Evolutionary conservation across 30 jellyfish, hydroid and myxozoan genomes (phyloP), one percentile per base, ranked within the genome.

Genomic region (Cassiopea andromeda): DNA sequence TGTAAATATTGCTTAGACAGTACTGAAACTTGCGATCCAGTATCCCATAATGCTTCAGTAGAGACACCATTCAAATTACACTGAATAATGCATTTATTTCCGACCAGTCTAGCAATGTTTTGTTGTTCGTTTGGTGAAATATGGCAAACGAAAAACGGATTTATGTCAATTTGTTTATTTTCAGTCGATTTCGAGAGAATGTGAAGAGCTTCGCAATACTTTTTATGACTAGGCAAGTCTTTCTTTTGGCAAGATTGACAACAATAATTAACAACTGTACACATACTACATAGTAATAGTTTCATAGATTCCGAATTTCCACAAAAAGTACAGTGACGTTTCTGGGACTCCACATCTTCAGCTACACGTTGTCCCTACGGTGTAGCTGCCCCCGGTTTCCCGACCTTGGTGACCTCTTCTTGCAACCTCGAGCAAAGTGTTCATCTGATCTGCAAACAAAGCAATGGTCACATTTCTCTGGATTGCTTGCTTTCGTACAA

Each of bases 311-410:
- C 91, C 80, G 46, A 18, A 69, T 60, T 75, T 17, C 93, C 82
- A 85, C 93, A 85, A 66, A 6, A 72, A 50, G 49, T 46, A 75
- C 93, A 85, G 48, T 9, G 46, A 7, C 67, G 48, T 38, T 16
- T 19, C 48, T 82, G 91, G 91, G 91, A 69, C 91, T 82, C 48
- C 50, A 3, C 91, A 46, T 77, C 57, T 82, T 8, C 83, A 69
- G 79, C 91, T 82, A 64, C 91, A 82, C 79, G 72, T 43, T 66
- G 91, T 54, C 91, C 75, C 64, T 60, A 27, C 70, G 85, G 47
- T 71, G 96, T 76, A 88, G 96, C 85, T 71, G 85, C 89, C 81
- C 81, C 75, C 89, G 69, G 96, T 88, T 88, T 88, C 96, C 91
- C 96, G 76, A 81, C 57, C 57, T 47, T 12, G 82, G 17, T 61